Base-by-base conservation (phyloP, 2,113 vertebrate species). In the Rutilus rutilus region DNA sequence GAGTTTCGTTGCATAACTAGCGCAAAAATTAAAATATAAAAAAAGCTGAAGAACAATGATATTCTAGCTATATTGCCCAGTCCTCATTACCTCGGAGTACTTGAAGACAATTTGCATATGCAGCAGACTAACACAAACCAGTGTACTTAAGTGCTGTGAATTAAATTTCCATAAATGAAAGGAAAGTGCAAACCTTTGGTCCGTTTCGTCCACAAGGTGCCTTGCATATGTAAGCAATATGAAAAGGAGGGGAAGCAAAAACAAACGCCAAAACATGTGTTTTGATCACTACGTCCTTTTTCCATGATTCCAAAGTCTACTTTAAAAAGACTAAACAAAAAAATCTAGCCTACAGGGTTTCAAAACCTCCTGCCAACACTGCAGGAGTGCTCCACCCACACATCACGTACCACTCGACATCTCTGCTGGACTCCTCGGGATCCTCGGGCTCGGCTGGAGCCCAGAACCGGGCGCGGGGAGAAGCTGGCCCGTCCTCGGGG, bases 351-450 rank as follows among this genome's bases (percentile, higher is more conserved):
- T 74, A 62, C 1, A 54, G 62, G 21, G 42, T 59, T 47, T 50
- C 67, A 96, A 96, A 95, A 95, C 95, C 96, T 97, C 96, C 96
- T 96, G 96, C 96, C 97, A 96, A 95, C 96, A 96, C 91, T 97
- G 95, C 91, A 96, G 95, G 95, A 59, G 4, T 80, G 65, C 36
- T 76, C 82, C 78, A 96, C 95, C 95, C 96, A 95, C 94, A 94
- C 95, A 96, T 96, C 95, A 97, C 96, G 94, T 96, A 97, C 96
- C 96, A 96, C 96, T 94, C 96, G 96, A 95, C 96, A 96, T 96
- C 96, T 96, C 95, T 96, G 96, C 91, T 96, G 96, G 94, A 95
- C 90, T 92, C 95, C 95, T 96, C 96, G 96, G 93, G 95, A 94
- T 93, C 96, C 96, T 91, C 96, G 96, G 94, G 97, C 97, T 97